Base-by-base conservation (phyloP, 2,888 invertebrate species). In the Macroteleia sp. region DNA sequence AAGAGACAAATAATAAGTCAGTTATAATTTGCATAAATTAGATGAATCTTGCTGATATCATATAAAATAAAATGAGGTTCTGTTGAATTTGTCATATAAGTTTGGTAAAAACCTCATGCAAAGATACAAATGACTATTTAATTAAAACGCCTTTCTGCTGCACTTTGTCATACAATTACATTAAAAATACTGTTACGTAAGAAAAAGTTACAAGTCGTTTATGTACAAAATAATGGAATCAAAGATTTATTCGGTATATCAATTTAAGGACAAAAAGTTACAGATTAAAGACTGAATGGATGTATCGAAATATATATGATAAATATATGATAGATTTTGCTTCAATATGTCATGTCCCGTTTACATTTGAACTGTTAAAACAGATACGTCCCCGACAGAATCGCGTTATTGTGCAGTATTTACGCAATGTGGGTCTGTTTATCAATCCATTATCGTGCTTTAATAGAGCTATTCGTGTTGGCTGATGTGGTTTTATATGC, bases 401-500 rank as follows among this genome's bases (percentile, higher is more conserved):
- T 71, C 48, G 50, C 66, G 44, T 66, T 69, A 71, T 71, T 70
- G 64, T 71, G 54, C 48, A 42, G 66, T 54, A 73, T 73, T 79
- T 73, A 69, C 52, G 69, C 73, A 62, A 59, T 61, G 73, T 61
- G 46, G 56, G 50, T 73, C 73, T 76, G 69, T 79, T 82, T 75
- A 77, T 79, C 79, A 77, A 75, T 82, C 80, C 77, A 76, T 76
- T 69, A 76, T 76, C 62, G 50, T 34, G 69, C 66, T 74, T 59
- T 61, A 75, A 71, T 77, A 61, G 61, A 67, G 61, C 61, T 32
- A 66, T 67, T 66, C 41, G 56, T 9, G 62, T 34, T 62, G 67
- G 70, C 36, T 61, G 54, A 50, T 64, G 70, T 20, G 77, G 77
- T 70, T 77, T 66, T 66, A 77, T 71, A 61, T 30, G 56, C 69